Evolutionary conservation across 2,797 vertebrate species (phyloP).

Genomic region (Amniataba percoides): DNA sequence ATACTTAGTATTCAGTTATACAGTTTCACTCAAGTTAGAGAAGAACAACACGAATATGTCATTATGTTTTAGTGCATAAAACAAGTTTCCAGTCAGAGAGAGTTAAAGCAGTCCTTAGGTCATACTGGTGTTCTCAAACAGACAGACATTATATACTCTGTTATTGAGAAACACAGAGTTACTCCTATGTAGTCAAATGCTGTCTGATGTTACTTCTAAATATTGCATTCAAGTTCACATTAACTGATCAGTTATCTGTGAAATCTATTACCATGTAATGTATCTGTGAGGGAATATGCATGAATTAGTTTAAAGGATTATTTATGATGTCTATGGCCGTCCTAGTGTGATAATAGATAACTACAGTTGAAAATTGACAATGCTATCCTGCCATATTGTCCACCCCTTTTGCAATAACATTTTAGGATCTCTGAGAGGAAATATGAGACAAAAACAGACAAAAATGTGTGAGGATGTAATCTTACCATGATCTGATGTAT

Average conservation of each 20-base stretch:
- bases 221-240: not conserved
- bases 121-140: not conserved
- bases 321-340: not conserved
- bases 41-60: not conserved
- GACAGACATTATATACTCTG: not conserved
- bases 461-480: conserved; percentile 11
- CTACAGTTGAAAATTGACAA: not conserved
- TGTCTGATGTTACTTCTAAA: not conserved
- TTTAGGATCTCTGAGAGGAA: not conserved
- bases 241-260: not conserved
- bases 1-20: not conserved
- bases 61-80: not conserved
- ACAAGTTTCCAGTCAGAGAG: not conserved
- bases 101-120: not conserved
- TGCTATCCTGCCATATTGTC: not conserved
- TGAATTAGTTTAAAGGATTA: not conserved
- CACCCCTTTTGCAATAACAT: not conserved
- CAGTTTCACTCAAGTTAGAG: not conserved
- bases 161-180: not conserved
- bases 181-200: not conserved
- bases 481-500: conserved; percentile 74
- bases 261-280: not conserved
- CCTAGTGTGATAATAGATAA: not conserved
- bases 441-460: conserved; percentile 4
- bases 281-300: not conserved